Evolutionary conservation across 2,113 vertebrate genomes (phyloP).

Genomic region (Thunnus thynnus): DNA sequence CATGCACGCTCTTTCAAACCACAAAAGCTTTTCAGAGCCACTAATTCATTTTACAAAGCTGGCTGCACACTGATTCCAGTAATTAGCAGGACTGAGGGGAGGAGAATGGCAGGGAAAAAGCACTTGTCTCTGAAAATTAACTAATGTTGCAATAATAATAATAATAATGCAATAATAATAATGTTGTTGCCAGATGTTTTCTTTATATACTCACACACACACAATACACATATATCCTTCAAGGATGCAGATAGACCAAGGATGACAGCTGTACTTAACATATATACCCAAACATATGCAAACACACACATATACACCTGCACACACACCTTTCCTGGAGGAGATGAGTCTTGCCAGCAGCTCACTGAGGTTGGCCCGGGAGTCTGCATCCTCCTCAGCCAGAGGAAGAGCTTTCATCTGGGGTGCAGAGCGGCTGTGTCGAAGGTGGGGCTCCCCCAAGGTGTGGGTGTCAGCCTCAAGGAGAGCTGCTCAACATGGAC

Average conservation of each 20-base stretch:
- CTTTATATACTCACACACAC: background rate
- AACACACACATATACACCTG: background rate
- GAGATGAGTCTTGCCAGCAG: conserved; percentile 92
- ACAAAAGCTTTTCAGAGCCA: conserved; percentile 80
- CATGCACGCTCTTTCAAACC: conserved; percentile 69
- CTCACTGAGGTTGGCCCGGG: conserved; percentile 87
- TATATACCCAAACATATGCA: background rate
- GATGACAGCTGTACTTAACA: background rate
- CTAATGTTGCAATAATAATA: background rate
- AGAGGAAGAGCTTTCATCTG: conserved; percentile 80
- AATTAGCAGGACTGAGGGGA: conserved; percentile 59
- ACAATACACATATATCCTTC: background rate
- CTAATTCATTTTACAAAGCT: conserved; percentile 78
- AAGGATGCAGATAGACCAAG: background rate
- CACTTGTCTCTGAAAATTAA: conserved; percentile 44
- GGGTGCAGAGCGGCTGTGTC: conserved; percentile 79
- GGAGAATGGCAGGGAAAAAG: conserved; percentile 33
- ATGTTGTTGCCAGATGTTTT: conserved; percentile 27
- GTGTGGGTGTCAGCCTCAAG: conserved; percentile 54
- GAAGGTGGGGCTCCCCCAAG: conserved; percentile 65
- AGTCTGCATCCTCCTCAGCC: conserved; percentile 81
- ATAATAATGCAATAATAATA: background rate
- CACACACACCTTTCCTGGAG: conserved; percentile 89
- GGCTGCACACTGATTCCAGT: conserved; percentile 61
- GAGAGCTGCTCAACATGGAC: conserved; percentile 49